Percentiles rank a stretch among this genome's conserved stretches.
phyloP scores from a whole-genome alignment of 2,888 invertebrate genomes.

The Cryptus viduatorius region DNA sequence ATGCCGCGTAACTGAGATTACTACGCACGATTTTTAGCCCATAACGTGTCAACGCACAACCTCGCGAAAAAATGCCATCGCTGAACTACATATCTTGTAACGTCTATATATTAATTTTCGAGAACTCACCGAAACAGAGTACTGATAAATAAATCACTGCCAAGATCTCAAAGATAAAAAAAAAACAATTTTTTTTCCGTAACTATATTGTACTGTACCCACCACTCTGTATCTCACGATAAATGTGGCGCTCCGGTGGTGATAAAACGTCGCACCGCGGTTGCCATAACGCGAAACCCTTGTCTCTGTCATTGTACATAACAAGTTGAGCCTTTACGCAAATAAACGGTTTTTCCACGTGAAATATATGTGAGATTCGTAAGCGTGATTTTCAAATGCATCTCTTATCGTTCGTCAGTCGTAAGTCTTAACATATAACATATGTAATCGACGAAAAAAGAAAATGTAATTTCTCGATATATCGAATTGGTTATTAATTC shows the following conservation, averaged over 20 bases:
- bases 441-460: not conserved
- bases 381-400: not conserved
- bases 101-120: not conserved
- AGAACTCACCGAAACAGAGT: slow-evolving; percentile 16
- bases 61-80: slow-evolving; percentile 17
- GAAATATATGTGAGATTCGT: slow-evolving; percentile 25
- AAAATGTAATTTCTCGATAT: not conserved
- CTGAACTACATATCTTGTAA: slow-evolving; percentile 19
- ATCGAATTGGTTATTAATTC: not conserved
- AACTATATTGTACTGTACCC: not conserved
- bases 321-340: slow-evolving; percentile 57
- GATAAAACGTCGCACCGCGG: slow-evolving; percentile 18
- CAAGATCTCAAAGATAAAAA: slow-evolving; percentile 34
- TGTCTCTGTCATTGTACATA: slow-evolving; percentile 61
- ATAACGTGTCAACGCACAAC: slow-evolving; percentile 16
- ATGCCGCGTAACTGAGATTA: not conserved
- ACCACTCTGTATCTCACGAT: not conserved
- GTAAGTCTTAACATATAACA: slow-evolving; percentile 12
- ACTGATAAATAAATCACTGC: slow-evolving; percentile 31
- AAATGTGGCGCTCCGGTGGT: slow-evolving; percentile 11
- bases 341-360: slow-evolving; percentile 56
- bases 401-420: slow-evolving; percentile 12
- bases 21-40: slow-evolving; percentile 7
- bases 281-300: slow-evolving; percentile 2
- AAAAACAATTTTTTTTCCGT: slow-evolving; percentile 14